Conservation (phyloP, 2,113 vertebrate species). For the Climacteris rufus region DNA sequence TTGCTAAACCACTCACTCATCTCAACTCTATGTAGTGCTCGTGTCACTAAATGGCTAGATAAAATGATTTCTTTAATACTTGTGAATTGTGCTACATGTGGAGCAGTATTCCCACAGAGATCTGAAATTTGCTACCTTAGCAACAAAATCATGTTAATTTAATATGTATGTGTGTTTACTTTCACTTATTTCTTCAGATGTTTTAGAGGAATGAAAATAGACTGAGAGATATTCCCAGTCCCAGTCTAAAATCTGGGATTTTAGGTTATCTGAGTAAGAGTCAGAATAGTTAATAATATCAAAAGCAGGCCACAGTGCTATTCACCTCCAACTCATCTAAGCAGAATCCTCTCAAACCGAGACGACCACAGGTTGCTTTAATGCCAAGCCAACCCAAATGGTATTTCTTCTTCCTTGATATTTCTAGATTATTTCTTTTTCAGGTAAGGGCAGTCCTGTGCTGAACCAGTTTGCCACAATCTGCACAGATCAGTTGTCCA, state of each 20-base stretch:
- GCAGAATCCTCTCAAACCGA: not conserved
- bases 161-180: not conserved
- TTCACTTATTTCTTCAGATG: not conserved
- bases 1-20: slow-evolving; percentile 1
- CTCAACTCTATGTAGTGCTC: not conserved
- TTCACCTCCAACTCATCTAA: not conserved
- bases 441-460: not conserved
- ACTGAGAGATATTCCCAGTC: not conserved
- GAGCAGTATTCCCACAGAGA: not conserved
- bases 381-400: not conserved
- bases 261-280: not conserved
- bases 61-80: not conserved
- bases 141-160: slow-evolving; percentile 33
- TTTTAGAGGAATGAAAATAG: not conserved
- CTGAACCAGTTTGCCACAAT: not conserved
- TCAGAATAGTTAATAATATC: not conserved
- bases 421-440: not conserved
- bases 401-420: not conserved
- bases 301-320: not conserved
- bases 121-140: slow-evolving; percentile 31
- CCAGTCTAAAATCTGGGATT: not conserved
- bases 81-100: not conserved
- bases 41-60: not conserved
- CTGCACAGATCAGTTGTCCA: not conserved
- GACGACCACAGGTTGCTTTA: not conserved